Evolutionary conservation across 2,113 vertebrate species (phyloP), one percentile per base, ranked within the genome.

Genomic region (Melanocharis versteri): DNA sequence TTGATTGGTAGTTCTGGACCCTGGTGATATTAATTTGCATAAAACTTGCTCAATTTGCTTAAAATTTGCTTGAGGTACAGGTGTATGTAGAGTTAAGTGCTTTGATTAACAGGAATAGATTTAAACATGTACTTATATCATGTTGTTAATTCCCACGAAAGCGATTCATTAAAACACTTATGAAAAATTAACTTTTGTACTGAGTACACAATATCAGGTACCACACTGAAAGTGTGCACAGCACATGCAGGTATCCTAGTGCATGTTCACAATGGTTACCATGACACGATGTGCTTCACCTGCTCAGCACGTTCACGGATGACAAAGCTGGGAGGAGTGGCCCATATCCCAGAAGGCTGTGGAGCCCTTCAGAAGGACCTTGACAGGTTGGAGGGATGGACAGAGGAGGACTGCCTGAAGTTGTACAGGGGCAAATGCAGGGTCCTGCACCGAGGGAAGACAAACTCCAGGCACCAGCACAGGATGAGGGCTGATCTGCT

Each of bases 41-140:
- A 93, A 86, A 83, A 88, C 8, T 58, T 93, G 7, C 40, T 89
- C 76, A 68, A 76, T 87, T 85, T 90, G 33, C 66, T 78, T 91
- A 79, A 71, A 79, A 71, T 89, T 94, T 88, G 31, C 70, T 94
- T 87, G 57, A 85, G 57, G 48, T 91, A 72, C 75, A 90, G 39
- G 33, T 48, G 35, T 87, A 82, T 60, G 51, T 69, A 68, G 37
- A 75, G 33, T 73, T 90, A 82, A 84, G 31, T 61, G 45, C 50
- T 94, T 91, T 83, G 50, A 72, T 92, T 81, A 94, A 81, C 48
- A 89, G 23, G 14, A 91, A 16, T 69, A 81, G 44, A 60, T 89
- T 92, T 95, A 89, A 91, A 83, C 51, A 75, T 58, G 26, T 89
- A 14, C 19, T 93, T 95, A 45, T 54, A 73, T 18, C 19, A 19